Percentiles rank a stretch among this genome's conserved stretches.
These are phyloP conservation scores for Stercorarius parasiticus DNA, from an alignment of 2,113 vertebrate species.

Conservation along the genomic window DNA sequence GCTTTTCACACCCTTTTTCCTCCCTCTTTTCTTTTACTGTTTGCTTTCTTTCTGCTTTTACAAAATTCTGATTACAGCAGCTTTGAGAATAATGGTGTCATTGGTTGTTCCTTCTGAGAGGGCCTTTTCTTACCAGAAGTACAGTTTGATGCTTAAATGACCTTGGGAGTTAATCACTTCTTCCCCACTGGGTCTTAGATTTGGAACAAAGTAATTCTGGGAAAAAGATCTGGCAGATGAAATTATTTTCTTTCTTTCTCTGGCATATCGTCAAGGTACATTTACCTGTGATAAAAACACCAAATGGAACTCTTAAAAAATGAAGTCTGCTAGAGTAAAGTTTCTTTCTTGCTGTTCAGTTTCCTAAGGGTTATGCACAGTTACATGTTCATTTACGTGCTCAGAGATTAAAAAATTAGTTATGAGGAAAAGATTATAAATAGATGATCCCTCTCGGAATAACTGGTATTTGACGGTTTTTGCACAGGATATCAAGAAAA, in stretches of 20 bases:
- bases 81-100: not conserved
- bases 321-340: not conserved
- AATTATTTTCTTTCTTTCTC: slow-evolving; percentile 31
- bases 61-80: not conserved
- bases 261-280: not conserved
- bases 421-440: not conserved
- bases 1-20: not conserved
- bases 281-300: slow-evolving; percentile 5
- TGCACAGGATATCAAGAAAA: not conserved
- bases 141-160: slow-evolving; percentile 8
- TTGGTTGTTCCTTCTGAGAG: not conserved
- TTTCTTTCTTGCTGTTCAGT: not conserved
- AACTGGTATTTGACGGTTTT: not conserved
- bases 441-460: not conserved
- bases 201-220: slow-evolving; percentile 16
- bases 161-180: slow-evolving; percentile 11
- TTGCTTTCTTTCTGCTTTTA: not conserved
- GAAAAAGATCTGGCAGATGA: not conserved
- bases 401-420: not conserved
- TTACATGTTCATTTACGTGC: not conserved
- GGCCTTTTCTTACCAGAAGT: not conserved
- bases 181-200: slow-evolving; percentile 27
- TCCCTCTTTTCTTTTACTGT: not conserved
- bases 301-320: not conserved
- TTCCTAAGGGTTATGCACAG: not conserved